A percentile compares a stretch with the other conserved stretches of the same genome.
Evolutionary conservation across 2,888 invertebrate genomes (phyloP).

Genomic region (Volucella inflata): DNA sequence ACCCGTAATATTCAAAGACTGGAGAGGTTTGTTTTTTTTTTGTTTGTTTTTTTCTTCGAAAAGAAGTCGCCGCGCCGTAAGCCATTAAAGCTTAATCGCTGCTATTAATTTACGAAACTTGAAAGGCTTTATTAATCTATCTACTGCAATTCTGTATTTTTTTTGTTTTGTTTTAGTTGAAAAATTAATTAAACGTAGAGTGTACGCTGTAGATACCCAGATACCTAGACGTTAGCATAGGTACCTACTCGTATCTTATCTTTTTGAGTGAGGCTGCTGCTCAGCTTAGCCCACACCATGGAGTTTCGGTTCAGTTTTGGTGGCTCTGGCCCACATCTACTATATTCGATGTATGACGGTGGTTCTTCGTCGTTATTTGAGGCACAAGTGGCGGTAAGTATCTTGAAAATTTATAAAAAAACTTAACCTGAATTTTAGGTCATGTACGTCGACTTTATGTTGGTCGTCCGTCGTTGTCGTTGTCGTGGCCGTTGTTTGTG

Average conservation of each 20-base stretch:
- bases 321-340: constrained; percentile 27
- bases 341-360: neutral
- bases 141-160: constrained; percentile 25
- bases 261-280: neutral
- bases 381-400: constrained; percentile 53
- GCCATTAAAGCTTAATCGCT: constrained; percentile 53
- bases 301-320: constrained; percentile 4
- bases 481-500: constrained; percentile 33
- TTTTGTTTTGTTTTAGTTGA: constrained; percentile 48
- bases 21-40: neutral
- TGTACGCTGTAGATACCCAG: neutral
- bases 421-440: constrained; percentile 75
- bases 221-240: neutral
- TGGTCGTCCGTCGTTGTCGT: constrained; percentile 16
- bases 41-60: neutral
- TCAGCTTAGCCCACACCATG: constrained; percentile 16
- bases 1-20: constrained; percentile 5
- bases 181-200: constrained; percentile 61
- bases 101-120: constrained; percentile 51
- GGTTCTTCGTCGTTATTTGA: constrained; percentile 45
- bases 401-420: constrained; percentile 70
- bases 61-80: constrained; percentile 30
- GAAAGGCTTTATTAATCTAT: constrained; percentile 67
- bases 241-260: neutral
- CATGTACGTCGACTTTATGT: constrained; percentile 71